Percentiles rank a stretch among this genome's conserved stretches.
Conservation (phyloP, 2,113 vertebrate species). For the Salminus brasiliensis region DNA sequence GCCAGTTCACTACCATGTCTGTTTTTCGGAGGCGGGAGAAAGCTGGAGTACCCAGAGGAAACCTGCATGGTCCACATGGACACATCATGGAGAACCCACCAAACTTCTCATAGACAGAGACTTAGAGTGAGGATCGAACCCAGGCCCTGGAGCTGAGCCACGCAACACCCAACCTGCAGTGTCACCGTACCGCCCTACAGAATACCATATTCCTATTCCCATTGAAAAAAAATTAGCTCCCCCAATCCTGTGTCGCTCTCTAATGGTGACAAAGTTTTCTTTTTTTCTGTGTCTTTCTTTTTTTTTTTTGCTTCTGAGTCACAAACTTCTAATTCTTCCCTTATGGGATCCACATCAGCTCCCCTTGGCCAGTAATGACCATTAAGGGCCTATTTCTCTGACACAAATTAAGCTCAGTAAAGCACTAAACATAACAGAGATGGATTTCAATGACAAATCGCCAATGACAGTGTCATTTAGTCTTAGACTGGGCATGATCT, state of each 20-base stretch:
- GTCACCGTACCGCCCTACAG: too few species aligned
- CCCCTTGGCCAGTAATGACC: not conserved
- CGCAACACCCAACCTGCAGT: too few species aligned
- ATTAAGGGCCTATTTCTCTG: not conserved
- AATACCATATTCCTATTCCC: too few species aligned
- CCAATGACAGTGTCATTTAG: not conserved
- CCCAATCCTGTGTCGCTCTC: not conserved
- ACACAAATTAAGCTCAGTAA: not conserved
- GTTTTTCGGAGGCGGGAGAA: too few species aligned
- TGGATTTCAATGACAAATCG: slow-evolving; percentile 1
- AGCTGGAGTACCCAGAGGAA: too few species aligned
- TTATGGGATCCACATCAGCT: not conserved
- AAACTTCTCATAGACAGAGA: too few species aligned
- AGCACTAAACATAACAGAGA: not conserved
- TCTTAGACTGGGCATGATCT: not conserved
- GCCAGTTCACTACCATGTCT: too few species aligned
- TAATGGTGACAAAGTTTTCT: not conserved
- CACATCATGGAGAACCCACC: too few species aligned
- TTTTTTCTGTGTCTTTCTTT: not conserved
- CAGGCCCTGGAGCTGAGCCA: too few species aligned
- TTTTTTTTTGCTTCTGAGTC: not conserved
- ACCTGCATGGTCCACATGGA: too few species aligned
- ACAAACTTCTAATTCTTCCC: not conserved
- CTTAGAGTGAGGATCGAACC: too few species aligned
- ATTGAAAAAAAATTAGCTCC: too few species aligned